Conservation (phyloP, 2,888 invertebrate species). For the Xanthorhoe designata region DNA sequence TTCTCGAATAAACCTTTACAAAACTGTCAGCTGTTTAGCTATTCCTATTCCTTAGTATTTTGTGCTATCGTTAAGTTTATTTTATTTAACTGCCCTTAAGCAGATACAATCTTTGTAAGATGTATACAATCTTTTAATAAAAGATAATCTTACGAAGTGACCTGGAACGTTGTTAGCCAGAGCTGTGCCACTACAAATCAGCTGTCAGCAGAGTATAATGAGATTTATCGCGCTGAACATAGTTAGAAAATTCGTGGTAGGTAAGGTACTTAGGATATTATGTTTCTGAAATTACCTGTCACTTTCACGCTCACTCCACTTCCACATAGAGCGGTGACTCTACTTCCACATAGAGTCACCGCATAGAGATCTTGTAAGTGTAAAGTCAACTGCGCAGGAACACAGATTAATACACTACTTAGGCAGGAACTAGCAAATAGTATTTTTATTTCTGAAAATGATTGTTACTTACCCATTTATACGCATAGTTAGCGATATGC, state of each 20-base stretch:
- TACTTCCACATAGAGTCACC: too few species aligned
- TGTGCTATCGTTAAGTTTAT: constrained; percentile 40
- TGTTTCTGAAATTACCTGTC: too few species aligned
- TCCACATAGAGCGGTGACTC: too few species aligned
- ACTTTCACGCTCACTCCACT: too few species aligned
- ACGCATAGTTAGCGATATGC: too few species aligned
- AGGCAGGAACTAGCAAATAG: too few species aligned
- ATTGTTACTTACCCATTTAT: too few species aligned
- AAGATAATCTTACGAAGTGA: constrained; percentile 79
- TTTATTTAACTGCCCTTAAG: constrained; percentile 47
- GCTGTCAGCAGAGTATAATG: background rate
- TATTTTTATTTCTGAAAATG: too few species aligned
- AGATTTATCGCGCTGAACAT: background rate
- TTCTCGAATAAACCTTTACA: constrained; percentile 27
- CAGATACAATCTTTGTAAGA: constrained; percentile 53
- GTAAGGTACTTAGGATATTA: too few species aligned
- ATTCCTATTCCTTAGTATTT: constrained; percentile 22
- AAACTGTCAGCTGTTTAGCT: constrained; percentile 13
- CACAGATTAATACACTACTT: too few species aligned
- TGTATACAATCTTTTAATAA: constrained; percentile 56
- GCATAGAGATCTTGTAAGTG: too few species aligned
- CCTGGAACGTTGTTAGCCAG: constrained; percentile 79
- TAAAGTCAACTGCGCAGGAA: too few species aligned
- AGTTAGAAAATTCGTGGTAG: background rate
- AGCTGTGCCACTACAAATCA: constrained; percentile 14